These are phyloP conservation scores for Menura novaehollandiae DNA, from an alignment of 2,113 vertebrate genomes.

Conservation along the genomic window DNA sequence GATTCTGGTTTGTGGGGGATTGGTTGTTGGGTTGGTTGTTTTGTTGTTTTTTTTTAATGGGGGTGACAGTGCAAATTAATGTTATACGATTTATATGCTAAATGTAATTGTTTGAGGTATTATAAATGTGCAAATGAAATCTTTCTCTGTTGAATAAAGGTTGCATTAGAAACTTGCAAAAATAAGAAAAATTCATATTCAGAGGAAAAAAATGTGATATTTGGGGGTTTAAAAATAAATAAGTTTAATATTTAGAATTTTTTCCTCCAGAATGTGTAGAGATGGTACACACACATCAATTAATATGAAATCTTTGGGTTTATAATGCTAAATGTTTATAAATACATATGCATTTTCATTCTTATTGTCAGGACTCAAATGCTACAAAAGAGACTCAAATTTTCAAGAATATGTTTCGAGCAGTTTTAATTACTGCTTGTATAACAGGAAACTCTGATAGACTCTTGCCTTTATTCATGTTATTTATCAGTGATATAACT, in stretches of 20 bases:
- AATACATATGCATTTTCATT: not conserved
- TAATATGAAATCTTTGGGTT: not conserved
- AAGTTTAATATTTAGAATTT: not conserved
- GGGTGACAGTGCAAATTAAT: not conserved
- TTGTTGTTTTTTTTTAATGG: not conserved
- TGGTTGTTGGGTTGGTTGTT: not conserved
- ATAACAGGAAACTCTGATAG: not conserved
- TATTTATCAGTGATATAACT: not conserved
- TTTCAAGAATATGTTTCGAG: not conserved
- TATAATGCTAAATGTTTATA: not conserved
- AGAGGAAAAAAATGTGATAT: not conserved
- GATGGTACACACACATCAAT: not conserved
- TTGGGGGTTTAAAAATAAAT: not conserved
- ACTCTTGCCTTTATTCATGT: not conserved
- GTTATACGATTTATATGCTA: not conserved
- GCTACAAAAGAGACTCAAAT: not conserved
- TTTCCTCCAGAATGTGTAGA: not conserved
- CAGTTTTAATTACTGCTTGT: not conserved
- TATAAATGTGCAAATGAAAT: not conserved
- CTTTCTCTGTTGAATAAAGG: not conserved
- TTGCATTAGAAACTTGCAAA: not conserved
- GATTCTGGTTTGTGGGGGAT: fast-evolving
- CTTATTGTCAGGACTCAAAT: not conserved
- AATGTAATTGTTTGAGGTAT: not conserved
- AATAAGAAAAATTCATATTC: not conserved